Conservation (phyloP, 2,888 invertebrate genomes). For the Drosophila helvetica region DNA sequence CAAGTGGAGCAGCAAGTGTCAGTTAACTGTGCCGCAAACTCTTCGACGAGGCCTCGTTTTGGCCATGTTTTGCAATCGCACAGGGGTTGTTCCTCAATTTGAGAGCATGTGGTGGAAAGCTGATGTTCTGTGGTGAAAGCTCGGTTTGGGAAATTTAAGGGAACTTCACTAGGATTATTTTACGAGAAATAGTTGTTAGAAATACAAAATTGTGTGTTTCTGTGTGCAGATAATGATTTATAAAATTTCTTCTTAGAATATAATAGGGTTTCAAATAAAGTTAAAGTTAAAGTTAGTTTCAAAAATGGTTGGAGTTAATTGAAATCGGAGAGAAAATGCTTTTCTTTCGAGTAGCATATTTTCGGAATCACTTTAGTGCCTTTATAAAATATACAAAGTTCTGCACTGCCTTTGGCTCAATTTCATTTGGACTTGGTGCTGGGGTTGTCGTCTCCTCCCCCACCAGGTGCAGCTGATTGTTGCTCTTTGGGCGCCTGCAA, state of each 20-base stretch:
- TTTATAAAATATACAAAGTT: constrained; percentile 64
- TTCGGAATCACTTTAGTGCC: constrained; percentile 16
- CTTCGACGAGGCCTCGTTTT: constrained; percentile 25
- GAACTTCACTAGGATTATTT: background rate
- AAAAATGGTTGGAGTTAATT: too few species aligned
- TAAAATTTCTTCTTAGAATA: background rate
- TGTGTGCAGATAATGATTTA: background rate
- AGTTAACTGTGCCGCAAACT: too few species aligned
- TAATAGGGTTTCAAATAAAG: too few species aligned
- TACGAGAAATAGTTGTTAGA: background rate
- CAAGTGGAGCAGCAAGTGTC: constrained; percentile 47
- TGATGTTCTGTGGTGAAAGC: background rate
- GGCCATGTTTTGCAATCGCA: constrained; percentile 3
- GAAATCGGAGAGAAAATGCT: background rate
- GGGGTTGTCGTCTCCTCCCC: constrained; percentile 10
- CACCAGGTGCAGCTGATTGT: constrained; percentile 36
- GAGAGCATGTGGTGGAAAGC: background rate
- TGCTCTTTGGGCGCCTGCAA: background rate
- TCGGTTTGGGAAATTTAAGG: background rate
- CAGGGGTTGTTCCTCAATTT: too few species aligned
- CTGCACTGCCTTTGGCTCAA: constrained; percentile 19
- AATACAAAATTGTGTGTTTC: too few species aligned
- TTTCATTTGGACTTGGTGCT: constrained; percentile 5
- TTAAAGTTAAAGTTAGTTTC: too few species aligned
- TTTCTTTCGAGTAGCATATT: constrained; percentile 18